Base-by-base conservation (phyloP, 2,113 vertebrate genomes). In the Spea bombifrons region DNA sequence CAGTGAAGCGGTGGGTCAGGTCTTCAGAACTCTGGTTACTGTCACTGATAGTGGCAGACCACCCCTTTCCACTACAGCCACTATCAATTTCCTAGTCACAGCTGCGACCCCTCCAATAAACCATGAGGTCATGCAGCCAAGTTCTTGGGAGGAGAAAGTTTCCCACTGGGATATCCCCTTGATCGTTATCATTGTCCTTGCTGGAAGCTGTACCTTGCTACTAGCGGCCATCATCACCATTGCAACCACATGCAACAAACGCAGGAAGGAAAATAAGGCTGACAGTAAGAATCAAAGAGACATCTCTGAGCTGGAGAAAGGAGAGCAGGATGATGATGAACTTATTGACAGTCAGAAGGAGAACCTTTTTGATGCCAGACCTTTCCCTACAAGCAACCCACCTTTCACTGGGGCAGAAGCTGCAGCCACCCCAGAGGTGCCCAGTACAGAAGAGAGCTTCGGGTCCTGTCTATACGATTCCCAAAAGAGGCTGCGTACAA, bases 211-310 rank as follows among this genome's bases (percentile, higher is more conserved):
- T 88, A 96, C 96, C 8, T 89, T 99, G 76, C 93, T 99, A 15
- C 90, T 98, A 78, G 90, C 95, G 78, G 96, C 95, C 75, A 98
- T 97, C 84, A 91, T 99, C 88, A 93, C 95, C 81, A 97, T 97
- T 0, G 95, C 95, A 77, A 96, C 96, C 84, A 95, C 96, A 76
- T 99, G 96, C 88, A 95, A 94, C 87, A 93, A 88, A 50, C 90
- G 92, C 79, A 97, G 91, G 85, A 94, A 92, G 79, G 92, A 94
- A 82, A 86, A 90, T 57, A 89, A 87, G 75, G 86, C 8, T 64
- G 88, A 84, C 3, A 0, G 86, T 80, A 68, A 87, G 74, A 82
- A 73, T 80, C 85, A 89, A 84, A 89, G 90, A 84, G 92, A 93
- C 77, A 89, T 87, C 75, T 88, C 93, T 70, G 88, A 92, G 76